Evolutionary conservation across 2,113 vertebrate species (phyloP).

Genomic region (Saguinus imperator): DNA sequence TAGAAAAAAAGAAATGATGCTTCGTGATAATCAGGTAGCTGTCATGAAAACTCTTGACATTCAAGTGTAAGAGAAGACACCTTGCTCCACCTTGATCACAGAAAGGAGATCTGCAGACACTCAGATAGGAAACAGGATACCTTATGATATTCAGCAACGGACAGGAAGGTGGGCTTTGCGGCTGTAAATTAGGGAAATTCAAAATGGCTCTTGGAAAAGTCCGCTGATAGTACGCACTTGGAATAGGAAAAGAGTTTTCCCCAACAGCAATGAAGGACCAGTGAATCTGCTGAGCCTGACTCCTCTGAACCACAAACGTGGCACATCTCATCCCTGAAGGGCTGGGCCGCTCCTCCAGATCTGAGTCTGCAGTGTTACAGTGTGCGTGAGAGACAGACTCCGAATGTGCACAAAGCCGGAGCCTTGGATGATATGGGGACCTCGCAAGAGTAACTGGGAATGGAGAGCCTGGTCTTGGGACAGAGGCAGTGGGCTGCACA

Average conservation of each 20-base stretch:
- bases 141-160: neutral
- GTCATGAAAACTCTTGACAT: neutral
- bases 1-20: neutral
- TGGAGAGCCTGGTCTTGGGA: neutral
- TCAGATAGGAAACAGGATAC: neutral
- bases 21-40: neutral
- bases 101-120: neutral
- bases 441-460: neutral
- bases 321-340: neutral
- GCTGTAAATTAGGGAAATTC: neutral
- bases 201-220: neutral
- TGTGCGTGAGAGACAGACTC: neutral
- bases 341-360: neutral
- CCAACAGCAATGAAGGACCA: too few relatives aligned
- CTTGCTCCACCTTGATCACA: neutral
- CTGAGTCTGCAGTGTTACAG: neutral
- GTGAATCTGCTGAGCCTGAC: neutral
- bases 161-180: neutral
- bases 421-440: too few relatives aligned
- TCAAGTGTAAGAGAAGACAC: neutral
- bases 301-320: too few relatives aligned
- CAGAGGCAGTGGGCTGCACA: rapidly evolving
- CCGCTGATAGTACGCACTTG: neutral
- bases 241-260: neutral
- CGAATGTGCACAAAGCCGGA: neutral